Evolutionary conservation across 2,113 vertebrate genomes (phyloP).

Genomic region (Ciconia maguari): DNA sequence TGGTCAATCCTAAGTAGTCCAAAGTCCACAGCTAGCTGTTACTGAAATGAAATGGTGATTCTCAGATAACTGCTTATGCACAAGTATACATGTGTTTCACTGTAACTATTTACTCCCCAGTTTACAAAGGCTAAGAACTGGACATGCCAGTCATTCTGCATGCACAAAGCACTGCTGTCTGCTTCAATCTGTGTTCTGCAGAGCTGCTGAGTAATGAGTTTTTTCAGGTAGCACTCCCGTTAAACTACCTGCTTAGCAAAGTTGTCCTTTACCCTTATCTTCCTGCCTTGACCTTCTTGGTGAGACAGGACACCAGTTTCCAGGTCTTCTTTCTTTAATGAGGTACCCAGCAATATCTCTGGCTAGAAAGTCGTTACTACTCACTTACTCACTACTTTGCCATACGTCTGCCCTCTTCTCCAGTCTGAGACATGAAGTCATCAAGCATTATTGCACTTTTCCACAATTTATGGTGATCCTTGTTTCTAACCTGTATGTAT

Average conservation of each 20-base stretch:
- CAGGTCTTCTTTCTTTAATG: not conserved
- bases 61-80: not conserved
- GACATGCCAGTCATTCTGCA: not conserved
- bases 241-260: not conserved
- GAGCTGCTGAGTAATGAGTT: not conserved
- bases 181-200: not conserved
- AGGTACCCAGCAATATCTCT: not conserved
- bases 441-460: not conserved
- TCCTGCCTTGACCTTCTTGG: not conserved
- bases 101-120: not conserved
- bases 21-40: accelerated
- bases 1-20: accelerated
- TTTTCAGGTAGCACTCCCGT: not conserved
- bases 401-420: not conserved
- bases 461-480: not conserved
- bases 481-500: not conserved
- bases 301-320: not conserved
- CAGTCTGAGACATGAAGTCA: not conserved
- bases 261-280: not conserved
- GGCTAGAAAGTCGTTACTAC: not conserved
- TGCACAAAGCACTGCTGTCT: not conserved
- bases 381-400: not conserved
- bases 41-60: not conserved
- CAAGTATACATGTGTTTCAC: no score
- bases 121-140: not conserved